Conservation (phyloP, 2,888 invertebrate species). For the Pyrgus malvae region DNA sequence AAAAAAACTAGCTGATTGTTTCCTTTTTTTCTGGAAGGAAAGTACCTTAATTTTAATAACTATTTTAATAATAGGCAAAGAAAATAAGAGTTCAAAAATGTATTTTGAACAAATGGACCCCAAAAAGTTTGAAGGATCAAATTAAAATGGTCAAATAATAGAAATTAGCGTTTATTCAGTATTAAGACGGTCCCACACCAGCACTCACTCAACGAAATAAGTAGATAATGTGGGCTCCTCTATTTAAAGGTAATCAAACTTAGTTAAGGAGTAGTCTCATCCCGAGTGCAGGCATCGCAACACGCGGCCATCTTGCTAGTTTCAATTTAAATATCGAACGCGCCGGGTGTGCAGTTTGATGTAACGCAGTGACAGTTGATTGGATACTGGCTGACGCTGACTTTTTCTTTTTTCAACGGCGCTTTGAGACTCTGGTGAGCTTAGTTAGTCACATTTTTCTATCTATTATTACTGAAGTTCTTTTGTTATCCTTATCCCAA, state of each 20-base stretch:
- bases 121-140: neutral
- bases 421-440: conserved; percentile 6
- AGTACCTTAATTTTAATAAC: too few species aligned
- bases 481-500: neutral
- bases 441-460: neutral
- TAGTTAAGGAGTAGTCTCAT: conserved; percentile 82
- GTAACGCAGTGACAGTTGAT: conserved; percentile 67
- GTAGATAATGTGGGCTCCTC: conserved; percentile 81
- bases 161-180: conserved; percentile 43
- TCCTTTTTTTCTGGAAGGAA: too few species aligned
- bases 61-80: too few species aligned
- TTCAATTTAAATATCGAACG: conserved; percentile 58
- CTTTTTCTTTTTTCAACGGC: conserved; percentile 10
- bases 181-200: conserved; percentile 60
- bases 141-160: conserved; percentile 36
- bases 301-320: conserved; percentile 63
- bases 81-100: neutral
- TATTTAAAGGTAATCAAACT: conserved; percentile 86
- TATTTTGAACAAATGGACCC: neutral
- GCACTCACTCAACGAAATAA: conserved; percentile 78
- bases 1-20: too few species aligned
- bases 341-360: conserved; percentile 64
- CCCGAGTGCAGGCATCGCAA: conserved; percentile 66
- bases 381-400: conserved; percentile 48
- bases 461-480: neutral